These are phyloP conservation scores for Himalopsyche kuldschensis DNA, from an alignment of 2,888 invertebrate species.

Conservation along the genomic window DNA sequence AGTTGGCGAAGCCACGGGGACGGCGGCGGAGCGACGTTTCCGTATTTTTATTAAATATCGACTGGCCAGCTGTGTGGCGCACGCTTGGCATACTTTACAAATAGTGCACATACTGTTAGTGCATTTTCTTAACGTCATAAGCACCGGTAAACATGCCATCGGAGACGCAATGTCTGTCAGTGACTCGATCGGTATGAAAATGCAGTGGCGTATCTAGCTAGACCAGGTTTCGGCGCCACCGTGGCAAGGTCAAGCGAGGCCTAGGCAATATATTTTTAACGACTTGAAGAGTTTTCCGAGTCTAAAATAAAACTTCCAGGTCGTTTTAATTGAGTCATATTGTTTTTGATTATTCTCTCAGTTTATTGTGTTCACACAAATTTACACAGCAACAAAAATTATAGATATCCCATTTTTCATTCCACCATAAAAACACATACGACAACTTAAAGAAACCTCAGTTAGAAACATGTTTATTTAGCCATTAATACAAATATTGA, in stretches of 20 bases:
- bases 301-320: no score
- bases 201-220: background rate
- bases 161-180: background rate
- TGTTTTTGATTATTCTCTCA: no score
- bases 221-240: background rate
- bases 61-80: background rate
- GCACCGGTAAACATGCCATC: background rate
- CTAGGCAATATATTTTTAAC: background rate
- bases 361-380: no score
- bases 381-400: no score
- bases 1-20: background rate
- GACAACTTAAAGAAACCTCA: no score
- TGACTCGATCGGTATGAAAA: background rate
- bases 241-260: background rate
- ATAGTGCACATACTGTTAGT: background rate
- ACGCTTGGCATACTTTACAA: background rate
- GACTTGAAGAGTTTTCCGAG: no score
- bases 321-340: no score
- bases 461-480: no score
- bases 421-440: no score
- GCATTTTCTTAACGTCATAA: background rate
- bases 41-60: background rate
- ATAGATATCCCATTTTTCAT: no score
- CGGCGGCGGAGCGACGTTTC: background rate
- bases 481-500: no score